A percentile compares a stretch with the other conserved stretches of the same genome.
phyloP scores from a whole-genome alignment of 2,113 vertebrate species.

The Sinocyclocheilus anshuiensis region DNA sequence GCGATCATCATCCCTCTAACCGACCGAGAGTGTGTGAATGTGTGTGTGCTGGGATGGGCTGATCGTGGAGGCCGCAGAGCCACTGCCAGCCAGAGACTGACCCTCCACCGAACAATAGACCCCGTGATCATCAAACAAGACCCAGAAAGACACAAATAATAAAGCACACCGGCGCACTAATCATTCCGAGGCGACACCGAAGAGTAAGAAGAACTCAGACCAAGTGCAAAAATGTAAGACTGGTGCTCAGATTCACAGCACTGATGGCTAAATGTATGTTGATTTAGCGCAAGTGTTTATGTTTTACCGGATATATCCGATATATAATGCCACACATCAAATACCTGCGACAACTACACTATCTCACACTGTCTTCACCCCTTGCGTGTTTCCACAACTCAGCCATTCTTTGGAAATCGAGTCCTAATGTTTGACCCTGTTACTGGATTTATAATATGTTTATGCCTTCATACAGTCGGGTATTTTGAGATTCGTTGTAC shows the following conservation, averaged over 20 bases:
- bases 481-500: not conserved
- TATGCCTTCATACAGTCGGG: not conserved
- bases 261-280: not conserved
- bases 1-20: conserved; percentile 22
- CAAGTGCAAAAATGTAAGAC: conserved; percentile 54
- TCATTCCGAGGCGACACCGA: conserved; percentile 22
- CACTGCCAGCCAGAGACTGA: conserved; percentile 59
- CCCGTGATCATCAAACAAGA: conserved; percentile 39
- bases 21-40: conserved; percentile 17
- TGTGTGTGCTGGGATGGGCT: conserved; percentile 56
- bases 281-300: not conserved
- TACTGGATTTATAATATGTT: not conserved
- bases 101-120: conserved; percentile 62
- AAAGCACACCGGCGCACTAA: conserved; percentile 6
- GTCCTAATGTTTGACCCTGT: not conserved
- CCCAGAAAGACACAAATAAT: conserved; percentile 1
- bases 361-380: not conserved
- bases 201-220: conserved; percentile 40
- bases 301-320: not conserved
- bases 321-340: not conserved
- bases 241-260: conserved; percentile 15
- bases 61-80: conserved; percentile 72
- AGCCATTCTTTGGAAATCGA: not conserved
- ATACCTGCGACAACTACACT: not conserved
- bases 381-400: not conserved